A percentile compares a stretch with the other conserved stretches of the same genome.
phyloP scores from a whole-genome alignment of 2,888 invertebrate species.

The Eupithecia insigniata region DNA sequence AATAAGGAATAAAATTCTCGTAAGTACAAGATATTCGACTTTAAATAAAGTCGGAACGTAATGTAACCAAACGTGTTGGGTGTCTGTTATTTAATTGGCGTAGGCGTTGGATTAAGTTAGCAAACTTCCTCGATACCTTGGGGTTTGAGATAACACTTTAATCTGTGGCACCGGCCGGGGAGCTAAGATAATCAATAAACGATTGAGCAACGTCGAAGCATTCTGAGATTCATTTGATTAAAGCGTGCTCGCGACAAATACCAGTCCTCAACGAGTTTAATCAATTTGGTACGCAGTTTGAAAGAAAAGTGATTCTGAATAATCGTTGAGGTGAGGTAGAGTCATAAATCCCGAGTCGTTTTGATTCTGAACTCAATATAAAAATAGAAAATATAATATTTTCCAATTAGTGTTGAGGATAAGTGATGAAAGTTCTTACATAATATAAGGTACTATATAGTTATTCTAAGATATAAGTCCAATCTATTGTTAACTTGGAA shows the following conservation, averaged over 20 bases:
- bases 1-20: neutral
- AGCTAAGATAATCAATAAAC: constrained; percentile 29
- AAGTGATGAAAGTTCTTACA: neutral
- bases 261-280: neutral
- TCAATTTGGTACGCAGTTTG: neutral
- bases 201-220: constrained; percentile 5
- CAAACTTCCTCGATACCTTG: neutral
- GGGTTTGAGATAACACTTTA: neutral
- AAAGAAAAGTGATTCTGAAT: neutral
- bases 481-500: neutral
- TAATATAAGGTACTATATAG: no score
- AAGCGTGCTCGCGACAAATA: constrained; percentile 6
- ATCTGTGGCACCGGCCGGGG: constrained; percentile 3
- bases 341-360: neutral
- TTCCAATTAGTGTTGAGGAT: neutral
- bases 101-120: constrained; percentile 7
- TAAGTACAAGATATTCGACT: neutral
- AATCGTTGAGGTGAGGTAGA: neutral
- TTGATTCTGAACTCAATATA: neutral
- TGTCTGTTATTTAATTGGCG: neutral
- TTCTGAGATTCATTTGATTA: constrained; percentile 18
- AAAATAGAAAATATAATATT: neutral
- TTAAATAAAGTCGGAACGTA: neutral
- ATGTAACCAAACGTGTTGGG: neutral
- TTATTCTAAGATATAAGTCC: no score